Evolutionary conservation across 2,113 vertebrate species (phyloP), one percentile per base, ranked within the genome.

Genomic region (Nipponia nippon): DNA sequence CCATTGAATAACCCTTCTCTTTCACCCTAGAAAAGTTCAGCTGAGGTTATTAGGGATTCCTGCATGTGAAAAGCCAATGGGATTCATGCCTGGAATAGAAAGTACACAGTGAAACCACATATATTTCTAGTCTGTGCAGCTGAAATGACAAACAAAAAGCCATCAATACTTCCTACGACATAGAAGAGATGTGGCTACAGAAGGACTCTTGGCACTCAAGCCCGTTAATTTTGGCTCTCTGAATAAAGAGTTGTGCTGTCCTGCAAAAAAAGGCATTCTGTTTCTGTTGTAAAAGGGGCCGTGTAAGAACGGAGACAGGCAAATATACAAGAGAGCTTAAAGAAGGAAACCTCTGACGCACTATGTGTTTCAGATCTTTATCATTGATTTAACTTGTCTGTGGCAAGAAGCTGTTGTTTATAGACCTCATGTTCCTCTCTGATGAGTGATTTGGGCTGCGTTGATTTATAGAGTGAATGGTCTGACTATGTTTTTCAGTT

Each of bases 111-210:
- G 76, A 88, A 90, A 49, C 62, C 82, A 92, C 62, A 59, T 59
- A 70, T 29, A 89, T 92, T 90, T 83, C 90, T 91, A 9, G 7
- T 49, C 63, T 78, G 15, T 59, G 83, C 67, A 78, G 79, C 85
- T 94, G 94, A 95, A 93, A 94, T 92, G 79, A 63, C 63, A 89
- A 90, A 91, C 56, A 94, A 93, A 95, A 94, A 92, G 59, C 67
- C 83, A 92, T 86, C 85, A 90, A 75, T 92, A 67, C 80, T 94
- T 92, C 67, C 76, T 90, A 78, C 23, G 0, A 55, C 61, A 87
- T 2, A 94, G 81, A 94, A 89, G 66, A 85, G 59, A 95, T 83
- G 83, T 36, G 84, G 55, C 52, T 93, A 46, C 65, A 90, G 75
- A 93, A 94, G 67, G 90, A 87, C 63, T 83, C 79, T 72, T 94